Percentiles rank a stretch among this genome's conserved stretches.
Conservation (phyloP, 2,888 invertebrate species). For the Uropetala carovei region DNA sequence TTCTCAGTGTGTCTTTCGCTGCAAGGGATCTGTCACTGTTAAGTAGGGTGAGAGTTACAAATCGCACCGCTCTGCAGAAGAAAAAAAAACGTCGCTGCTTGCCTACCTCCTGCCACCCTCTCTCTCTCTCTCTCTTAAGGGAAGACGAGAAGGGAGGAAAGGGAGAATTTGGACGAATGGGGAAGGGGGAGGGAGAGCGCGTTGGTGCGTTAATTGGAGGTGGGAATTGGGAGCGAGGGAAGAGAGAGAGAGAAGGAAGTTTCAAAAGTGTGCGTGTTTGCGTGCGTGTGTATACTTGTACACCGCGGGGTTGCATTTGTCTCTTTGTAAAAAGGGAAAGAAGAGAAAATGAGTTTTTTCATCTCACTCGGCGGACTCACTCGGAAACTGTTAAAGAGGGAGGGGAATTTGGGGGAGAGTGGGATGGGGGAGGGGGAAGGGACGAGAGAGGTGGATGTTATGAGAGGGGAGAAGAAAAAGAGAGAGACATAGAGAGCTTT, state of each 20-base stretch:
- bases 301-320: not conserved
- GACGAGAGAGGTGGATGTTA: not conserved
- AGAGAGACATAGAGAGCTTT: not conserved
- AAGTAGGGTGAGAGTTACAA: slow-evolving; percentile 38
- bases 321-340: not conserved
- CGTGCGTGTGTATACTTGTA: slow-evolving; percentile 2
- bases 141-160: too few species aligned
- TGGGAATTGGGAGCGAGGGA: slow-evolving; percentile 25
- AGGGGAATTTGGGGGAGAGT: too few species aligned
- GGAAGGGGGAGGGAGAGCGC: not conserved
- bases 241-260: not conserved
- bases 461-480: not conserved
- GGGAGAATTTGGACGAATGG: not conserved
- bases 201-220: slow-evolving; percentile 41
- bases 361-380: not conserved
- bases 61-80: not conserved
- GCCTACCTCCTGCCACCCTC: too few species aligned
- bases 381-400: not conserved
- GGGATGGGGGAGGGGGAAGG: not conserved
- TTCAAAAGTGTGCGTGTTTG: not conserved
- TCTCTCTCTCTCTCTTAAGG: too few species aligned
- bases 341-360: slow-evolving; percentile 4
- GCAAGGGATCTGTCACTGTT: slow-evolving; percentile 31
- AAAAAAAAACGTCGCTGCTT: slow-evolving; percentile 11
- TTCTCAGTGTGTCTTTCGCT: not conserved